phyloP scores from a whole-genome alignment of 2,113 vertebrate species.

The Polypterus bichir region DNA sequence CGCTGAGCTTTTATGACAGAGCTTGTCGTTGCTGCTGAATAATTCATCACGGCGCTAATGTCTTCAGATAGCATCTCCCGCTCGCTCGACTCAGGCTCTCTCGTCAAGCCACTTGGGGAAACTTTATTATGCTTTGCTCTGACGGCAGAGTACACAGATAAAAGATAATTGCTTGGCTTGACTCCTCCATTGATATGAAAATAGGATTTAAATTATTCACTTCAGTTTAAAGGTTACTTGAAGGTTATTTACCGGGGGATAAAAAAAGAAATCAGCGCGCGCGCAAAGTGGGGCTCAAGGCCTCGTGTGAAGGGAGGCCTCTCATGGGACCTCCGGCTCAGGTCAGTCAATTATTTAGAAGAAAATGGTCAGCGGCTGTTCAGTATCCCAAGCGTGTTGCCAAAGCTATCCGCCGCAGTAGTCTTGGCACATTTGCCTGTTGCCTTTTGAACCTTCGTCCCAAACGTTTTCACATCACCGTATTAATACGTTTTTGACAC shows the following conservation, averaged over 20 bases:
- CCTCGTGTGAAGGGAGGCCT: slow-evolving; percentile 66
- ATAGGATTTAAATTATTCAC: slow-evolving; percentile 73
- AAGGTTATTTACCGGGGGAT: slow-evolving; percentile 58
- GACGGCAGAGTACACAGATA: slow-evolving; percentile 82
- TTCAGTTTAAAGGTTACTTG: slow-evolving; percentile 70
- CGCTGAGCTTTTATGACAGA: slow-evolving; percentile 50
- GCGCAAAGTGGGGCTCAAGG: slow-evolving; percentile 63
- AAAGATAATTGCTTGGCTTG: slow-evolving; percentile 97
- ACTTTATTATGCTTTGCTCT: slow-evolving; percentile 80
- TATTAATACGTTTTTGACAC: no score
- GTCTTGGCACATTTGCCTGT: no score
- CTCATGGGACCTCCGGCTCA: slow-evolving; percentile 67
- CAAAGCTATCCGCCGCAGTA: no score
- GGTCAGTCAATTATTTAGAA: slow-evolving; percentile 87
- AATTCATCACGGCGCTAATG: slow-evolving; percentile 75
- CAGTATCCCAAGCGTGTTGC: no score
- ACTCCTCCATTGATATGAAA: slow-evolving; percentile 76
- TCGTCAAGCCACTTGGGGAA: slow-evolving; percentile 64
- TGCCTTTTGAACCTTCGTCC: no score
- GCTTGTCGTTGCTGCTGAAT: slow-evolving; percentile 75
- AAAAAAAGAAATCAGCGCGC: slow-evolving; percentile 42
- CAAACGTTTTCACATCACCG: no score
- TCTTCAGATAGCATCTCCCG: slow-evolving; percentile 58
- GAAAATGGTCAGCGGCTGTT: slow-evolving; percentile 55
- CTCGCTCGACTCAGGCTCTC: slow-evolving; percentile 33